These are phyloP conservation scores for Oreotrochilus melanogaster DNA, from an alignment of 2,113 vertebrate species.

Conservation along the genomic window DNA sequence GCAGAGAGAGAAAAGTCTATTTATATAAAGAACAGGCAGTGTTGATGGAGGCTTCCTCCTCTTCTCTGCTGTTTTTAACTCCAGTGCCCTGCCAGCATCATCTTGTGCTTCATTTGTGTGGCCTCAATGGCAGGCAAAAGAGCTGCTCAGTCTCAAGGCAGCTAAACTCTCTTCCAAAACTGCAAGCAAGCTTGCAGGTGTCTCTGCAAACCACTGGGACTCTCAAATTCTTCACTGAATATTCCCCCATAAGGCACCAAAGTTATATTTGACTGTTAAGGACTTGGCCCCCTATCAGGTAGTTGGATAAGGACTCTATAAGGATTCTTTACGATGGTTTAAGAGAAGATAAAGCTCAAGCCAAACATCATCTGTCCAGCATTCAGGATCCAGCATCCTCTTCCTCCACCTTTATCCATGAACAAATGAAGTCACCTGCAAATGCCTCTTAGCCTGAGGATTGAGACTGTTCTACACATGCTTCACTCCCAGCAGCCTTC, in stretches of 20 bases:
- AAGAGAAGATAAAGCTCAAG: neutral
- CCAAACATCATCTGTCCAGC: neutral
- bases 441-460: neutral
- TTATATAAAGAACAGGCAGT: neutral
- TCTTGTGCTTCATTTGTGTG: neutral
- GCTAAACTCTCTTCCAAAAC: neutral
- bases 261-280: neutral
- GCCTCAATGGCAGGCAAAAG: neutral
- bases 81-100: neutral
- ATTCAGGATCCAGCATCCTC: neutral
- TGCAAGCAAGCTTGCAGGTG: neutral
- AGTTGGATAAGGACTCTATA: neutral
- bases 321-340: too few species aligned
- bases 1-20: neutral
- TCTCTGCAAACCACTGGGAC: neutral
- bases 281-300: neutral
- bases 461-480: rapidly evolving
- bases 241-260: neutral
- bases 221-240: neutral
- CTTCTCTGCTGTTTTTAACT: neutral
- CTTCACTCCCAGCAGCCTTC: neutral
- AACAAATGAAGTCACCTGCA: neutral
- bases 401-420: neutral
- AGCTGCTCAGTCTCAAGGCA: neutral
- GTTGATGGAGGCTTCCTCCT: neutral